Percentiles rank a stretch among this genome's conserved stretches.
phyloP scores from a whole-genome alignment of 2,888 invertebrate genomes.

The Drosophila koepferae region DNA sequence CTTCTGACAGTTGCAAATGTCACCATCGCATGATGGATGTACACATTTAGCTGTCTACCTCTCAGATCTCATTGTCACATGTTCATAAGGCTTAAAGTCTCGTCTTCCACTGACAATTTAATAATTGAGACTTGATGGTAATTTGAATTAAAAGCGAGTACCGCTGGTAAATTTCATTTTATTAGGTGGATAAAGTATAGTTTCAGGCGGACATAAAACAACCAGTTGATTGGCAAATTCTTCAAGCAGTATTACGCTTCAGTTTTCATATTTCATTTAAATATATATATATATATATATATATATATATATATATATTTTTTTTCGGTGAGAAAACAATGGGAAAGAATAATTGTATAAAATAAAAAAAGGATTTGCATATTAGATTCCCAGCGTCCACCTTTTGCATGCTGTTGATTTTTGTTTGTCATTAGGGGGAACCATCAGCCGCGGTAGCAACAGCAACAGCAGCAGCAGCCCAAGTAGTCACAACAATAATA shows the following conservation, averaged over 20 bases:
- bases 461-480: neutral
- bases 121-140: neutral
- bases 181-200: neutral
- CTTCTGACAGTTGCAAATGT: conserved; percentile 74
- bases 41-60: neutral
- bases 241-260: conserved; percentile 2
- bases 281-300: conserved; percentile 6
- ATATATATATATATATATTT: too few species aligned
- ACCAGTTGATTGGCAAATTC: conserved; percentile 30
- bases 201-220: neutral
- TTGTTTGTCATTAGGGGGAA: conserved; percentile 70
- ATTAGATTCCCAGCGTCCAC: conserved; percentile 70
- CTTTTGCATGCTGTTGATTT: conserved; percentile 74
- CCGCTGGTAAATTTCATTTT: neutral
- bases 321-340: conserved; percentile 49
- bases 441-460: neutral
- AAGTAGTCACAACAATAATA: conserved; percentile 52
- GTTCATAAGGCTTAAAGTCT: neutral
- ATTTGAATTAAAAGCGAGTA: neutral
- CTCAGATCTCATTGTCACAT: neutral
- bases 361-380: conserved; percentile 83
- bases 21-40: conserved; percentile 62
- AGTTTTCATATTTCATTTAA: conserved; percentile 16
- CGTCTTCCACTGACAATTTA: conserved; percentile 27
- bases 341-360: conserved; percentile 80